phyloP scores from a whole-genome alignment of 64 coral and sea anemone genomes.

The Montipora efflorescens region DNA sequence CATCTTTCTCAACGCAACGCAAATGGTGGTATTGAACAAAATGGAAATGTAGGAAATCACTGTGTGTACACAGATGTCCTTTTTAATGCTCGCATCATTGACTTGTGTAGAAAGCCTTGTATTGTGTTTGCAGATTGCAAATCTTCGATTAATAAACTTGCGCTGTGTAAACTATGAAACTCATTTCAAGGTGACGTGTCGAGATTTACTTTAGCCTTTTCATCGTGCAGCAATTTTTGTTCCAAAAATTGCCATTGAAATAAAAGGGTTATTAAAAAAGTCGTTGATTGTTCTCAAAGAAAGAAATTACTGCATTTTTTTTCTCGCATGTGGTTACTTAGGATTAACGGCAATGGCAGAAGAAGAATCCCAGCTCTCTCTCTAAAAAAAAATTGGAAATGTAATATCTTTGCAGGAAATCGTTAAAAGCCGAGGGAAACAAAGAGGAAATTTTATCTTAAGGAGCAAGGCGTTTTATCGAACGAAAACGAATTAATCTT shows the following conservation, averaged over 20 bases:
- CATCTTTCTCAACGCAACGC: background rate
- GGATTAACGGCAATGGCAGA: background rate
- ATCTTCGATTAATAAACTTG: constrained; percentile 57
- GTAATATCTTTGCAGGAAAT: constrained; percentile 33
- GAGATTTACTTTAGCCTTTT: constrained; percentile 21
- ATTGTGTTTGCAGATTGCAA: constrained; percentile 48
- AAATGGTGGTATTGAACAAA: constrained; percentile 21
- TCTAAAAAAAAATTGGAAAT: constrained; percentile 6
- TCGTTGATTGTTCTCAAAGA: constrained; percentile 27
- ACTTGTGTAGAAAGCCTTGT: background rate
- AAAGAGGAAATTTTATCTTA: constrained; percentile 44
- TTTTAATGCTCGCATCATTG: constrained; percentile 26
- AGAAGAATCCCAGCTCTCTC: background rate
- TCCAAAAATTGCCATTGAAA: background rate
- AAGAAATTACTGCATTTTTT: background rate
- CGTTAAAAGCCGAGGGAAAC: constrained; percentile 7
- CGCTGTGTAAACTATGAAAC: constrained; percentile 37
- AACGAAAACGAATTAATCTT: constrained; percentile 59
- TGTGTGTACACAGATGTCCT: constrained; percentile 42
- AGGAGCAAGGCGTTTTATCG: constrained; percentile 19
- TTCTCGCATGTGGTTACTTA: constrained; percentile 33
- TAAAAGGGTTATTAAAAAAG: background rate
- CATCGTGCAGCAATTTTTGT: background rate
- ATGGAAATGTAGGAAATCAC: constrained; percentile 15
- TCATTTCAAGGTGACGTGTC: background rate